Evolutionary conservation across 2,797 vertebrate species (phyloP).

Genomic region (Cygnus olor): DNA sequence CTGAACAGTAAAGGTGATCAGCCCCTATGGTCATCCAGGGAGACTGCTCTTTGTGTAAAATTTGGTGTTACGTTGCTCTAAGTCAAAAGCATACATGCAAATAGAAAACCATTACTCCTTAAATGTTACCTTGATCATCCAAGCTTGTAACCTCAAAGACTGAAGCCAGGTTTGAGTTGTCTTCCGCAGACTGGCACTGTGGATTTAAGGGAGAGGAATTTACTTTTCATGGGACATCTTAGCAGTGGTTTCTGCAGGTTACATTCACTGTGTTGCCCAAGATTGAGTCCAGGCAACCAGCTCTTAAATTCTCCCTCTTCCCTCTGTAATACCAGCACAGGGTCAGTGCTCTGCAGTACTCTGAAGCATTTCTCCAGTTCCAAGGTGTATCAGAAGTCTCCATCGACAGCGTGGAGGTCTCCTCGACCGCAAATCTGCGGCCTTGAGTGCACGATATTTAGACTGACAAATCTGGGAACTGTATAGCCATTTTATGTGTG

Average conservation of each 20-base stretch:
- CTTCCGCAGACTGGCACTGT: neutral
- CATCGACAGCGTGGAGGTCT: neutral
- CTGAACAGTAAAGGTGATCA: accelerated
- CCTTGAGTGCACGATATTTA: neutral
- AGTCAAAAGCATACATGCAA: accelerated
- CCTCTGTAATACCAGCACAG: neutral
- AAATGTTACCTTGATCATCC: neutral
- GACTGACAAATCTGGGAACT: neutral
- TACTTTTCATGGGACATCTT: neutral
- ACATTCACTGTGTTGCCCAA: neutral
- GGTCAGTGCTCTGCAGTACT: neutral
- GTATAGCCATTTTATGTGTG: neutral
- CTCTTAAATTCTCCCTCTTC: neutral
- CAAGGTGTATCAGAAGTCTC: neutral
- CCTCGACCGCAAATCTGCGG: neutral
- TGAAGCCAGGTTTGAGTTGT: neutral
- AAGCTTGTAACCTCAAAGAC: neutral
- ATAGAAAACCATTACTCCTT: neutral
- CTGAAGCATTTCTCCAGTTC: neutral
- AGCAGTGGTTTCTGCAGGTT: neutral
- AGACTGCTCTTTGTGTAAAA: neutral
- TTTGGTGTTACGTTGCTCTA: neutral
- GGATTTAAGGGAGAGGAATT: neutral
- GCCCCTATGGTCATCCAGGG: neutral
- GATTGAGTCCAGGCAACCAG: neutral